These are phyloP conservation scores for Cepphus grylle DNA, from an alignment of 2,113 vertebrate genomes.

Conservation along the genomic window DNA sequence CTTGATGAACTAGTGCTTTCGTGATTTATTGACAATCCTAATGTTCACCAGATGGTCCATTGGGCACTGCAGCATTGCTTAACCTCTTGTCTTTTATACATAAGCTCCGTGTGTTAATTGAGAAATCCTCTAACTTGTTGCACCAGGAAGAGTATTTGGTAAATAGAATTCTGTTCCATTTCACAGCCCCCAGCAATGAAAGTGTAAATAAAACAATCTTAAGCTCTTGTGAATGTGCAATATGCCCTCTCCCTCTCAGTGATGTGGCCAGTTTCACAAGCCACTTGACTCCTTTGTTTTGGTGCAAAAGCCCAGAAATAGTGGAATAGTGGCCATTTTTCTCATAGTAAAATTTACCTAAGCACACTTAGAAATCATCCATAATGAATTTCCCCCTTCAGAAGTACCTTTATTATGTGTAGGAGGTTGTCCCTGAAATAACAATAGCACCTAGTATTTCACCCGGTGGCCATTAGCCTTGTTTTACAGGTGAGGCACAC, in stretches of 20 bases:
- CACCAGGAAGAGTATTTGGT: conserved; percentile 8
- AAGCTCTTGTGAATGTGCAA: not conserved
- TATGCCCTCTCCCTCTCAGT: not conserved
- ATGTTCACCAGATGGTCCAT: conserved; percentile 65
- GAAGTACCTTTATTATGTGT: not conserved
- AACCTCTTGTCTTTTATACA: conserved; percentile 49
- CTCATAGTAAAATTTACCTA: not conserved
- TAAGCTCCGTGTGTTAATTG: conserved; percentile 11
- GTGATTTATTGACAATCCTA: conserved; percentile 66
- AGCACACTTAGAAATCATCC: not conserved
- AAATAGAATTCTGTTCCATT: conserved; percentile 29
- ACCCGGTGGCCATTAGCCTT: not conserved
- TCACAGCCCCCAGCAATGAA: conserved; percentile 12
- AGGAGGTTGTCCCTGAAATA: not conserved
- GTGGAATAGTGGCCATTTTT: not conserved
- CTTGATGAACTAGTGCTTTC: conserved; percentile 64
- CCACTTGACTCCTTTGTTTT: not conserved
- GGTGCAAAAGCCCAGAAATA: not conserved
- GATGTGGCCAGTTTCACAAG: not conserved
- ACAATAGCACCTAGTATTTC: not conserved
- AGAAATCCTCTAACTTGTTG: conserved; percentile 17
- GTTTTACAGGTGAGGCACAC: not conserved
- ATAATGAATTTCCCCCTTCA: not conserved
- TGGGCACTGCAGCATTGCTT: conserved; percentile 30
- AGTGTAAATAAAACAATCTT: conserved; percentile 20